Base-by-base conservation (phyloP, 64 coral and sea anemone genomes). In the Hydrozoanthus tunicans region DNA sequence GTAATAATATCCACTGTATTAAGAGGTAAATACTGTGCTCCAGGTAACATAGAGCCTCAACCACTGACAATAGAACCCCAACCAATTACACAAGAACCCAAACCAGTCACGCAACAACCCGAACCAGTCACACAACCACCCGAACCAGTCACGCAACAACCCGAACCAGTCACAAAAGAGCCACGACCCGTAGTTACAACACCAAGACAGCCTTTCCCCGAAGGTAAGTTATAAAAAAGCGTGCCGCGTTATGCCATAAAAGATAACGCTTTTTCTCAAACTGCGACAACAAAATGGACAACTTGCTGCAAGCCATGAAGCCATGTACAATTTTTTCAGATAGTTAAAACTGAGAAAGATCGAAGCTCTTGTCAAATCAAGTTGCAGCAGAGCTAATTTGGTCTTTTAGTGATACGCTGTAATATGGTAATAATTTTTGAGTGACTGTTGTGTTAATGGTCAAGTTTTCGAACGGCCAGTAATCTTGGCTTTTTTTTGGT, bases 41-140 rank as follows among this genome's bases (percentile, higher is more conserved):
- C 65, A 17, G 13, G 14, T 20, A 69, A 13, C 5, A 6, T 17
- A 69, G 12, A 69, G 23, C 13, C 65, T 8, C 6, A 72, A 72
- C 69, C 69, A 32, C 5, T 72, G 5, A 72, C 69, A 26, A 6
- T 14, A 69, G 12, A 69, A 69, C 13, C 65, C n/a, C 2, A 72
- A 72, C 69, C 69, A 6, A 7, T 72, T 4, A 72, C 69, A 17
- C 10, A 74, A 74, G 71, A 43, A 74, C 71, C 71, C 9, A 6
- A 74, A 74, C 71, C 71, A 58, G 77, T 5, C 7, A 78, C 55
- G 62, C 9, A 73, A 73, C 23, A 32, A 73, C 70, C 70, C 7
- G 7, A 73, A 73, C 70, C 70, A 57, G 76, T 5, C 6, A 78
- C 55, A 81, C 23, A 81, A 51, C 79, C 79, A 14, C 15, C 75